Percentiles rank a stretch among this genome's conserved stretches.
These are phyloP conservation scores for Ophiodon elongatus DNA, from an alignment of 2,113 vertebrate genomes.

Conservation along the genomic window DNA sequence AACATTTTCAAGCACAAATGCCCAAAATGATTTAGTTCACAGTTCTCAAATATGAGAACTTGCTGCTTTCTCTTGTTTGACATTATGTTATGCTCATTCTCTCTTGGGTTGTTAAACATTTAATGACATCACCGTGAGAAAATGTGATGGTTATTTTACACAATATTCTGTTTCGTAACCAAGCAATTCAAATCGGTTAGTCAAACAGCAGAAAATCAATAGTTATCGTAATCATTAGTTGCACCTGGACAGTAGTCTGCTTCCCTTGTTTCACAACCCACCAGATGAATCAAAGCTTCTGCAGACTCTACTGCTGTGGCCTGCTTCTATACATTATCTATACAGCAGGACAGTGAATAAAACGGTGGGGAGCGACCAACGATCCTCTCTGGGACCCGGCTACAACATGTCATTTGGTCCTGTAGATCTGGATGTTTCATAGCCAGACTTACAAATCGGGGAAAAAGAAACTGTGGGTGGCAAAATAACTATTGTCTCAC, in stretches of 20 bases:
- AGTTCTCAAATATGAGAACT: not conserved
- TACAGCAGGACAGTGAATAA: too few species aligned
- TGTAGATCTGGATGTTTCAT: constrained; percentile 16
- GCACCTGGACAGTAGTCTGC: not conserved
- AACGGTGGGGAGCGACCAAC: too few species aligned
- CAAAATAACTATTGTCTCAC: constrained; percentile 47
- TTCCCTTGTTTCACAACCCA: not conserved
- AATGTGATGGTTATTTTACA: not conserved
- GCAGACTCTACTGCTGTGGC: not conserved
- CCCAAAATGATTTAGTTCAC: not conserved
- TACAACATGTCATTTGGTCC: too few species aligned
- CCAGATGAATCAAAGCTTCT: not conserved
- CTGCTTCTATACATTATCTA: not conserved
- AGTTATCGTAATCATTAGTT: not conserved
- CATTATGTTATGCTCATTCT: not conserved
- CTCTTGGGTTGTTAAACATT: not conserved
- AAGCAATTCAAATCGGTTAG: not conserved
- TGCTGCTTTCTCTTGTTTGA: not conserved
- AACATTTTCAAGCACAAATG: not conserved
- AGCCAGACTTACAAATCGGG: constrained; percentile 3
- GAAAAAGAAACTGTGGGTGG: constrained; percentile 19
- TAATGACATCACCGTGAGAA: not conserved
- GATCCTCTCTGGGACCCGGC: too few species aligned
- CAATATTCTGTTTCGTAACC: not conserved
- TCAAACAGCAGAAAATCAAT: not conserved